Evolutionary conservation across 2,888 invertebrate genomes (phyloP).

Genomic region (Synanthedon formicaeformis): DNA sequence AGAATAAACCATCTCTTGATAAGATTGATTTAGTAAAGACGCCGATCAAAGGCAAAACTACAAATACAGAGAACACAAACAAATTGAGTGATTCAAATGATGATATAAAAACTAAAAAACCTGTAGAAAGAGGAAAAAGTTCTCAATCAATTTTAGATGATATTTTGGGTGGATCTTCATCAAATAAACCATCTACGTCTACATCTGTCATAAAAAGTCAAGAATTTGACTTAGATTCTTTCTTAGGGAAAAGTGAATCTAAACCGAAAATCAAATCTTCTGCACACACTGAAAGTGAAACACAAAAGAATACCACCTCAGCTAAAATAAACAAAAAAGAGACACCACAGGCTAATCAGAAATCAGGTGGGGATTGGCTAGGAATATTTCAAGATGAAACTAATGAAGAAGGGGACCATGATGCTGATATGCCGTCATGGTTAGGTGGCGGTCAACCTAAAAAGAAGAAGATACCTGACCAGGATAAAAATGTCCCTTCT

Average conservation of each 20-base stretch:
- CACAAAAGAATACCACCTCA: not conserved
- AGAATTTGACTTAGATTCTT: conserved; percentile 46
- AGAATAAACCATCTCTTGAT: conserved; percentile 14
- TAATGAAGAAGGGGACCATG: conserved; percentile 26
- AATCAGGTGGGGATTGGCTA: conserved; percentile 53
- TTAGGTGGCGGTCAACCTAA: conserved; percentile 40
- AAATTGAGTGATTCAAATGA: conserved; percentile 32
- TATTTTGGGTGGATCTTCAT: conserved; percentile 61
- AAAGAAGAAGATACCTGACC: conserved; percentile 17
- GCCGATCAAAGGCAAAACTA: conserved; percentile 35
- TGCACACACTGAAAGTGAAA: conserved; percentile 22
- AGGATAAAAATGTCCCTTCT: not conserved
- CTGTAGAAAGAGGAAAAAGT: conserved; percentile 45
- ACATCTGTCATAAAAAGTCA: conserved; percentile 34
- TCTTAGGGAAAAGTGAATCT: conserved; percentile 37
- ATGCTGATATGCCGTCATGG: conserved; percentile 52
- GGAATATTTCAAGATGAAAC: conserved; percentile 53
- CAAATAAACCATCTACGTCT: conserved; percentile 28
- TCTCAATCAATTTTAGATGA: conserved; percentile 65
- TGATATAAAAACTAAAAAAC: conserved; percentile 23
- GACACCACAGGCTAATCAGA: conserved; percentile 25
- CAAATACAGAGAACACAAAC: conserved; percentile 38
- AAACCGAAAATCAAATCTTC: conserved; percentile 20
- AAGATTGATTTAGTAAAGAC: conserved; percentile 26
- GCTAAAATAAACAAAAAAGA: conserved; percentile 24